Evolutionary conservation across 2,797 vertebrate species (phyloP), one percentile per base, ranked within the genome.

Genomic region (Enteromius treurensis): DNA sequence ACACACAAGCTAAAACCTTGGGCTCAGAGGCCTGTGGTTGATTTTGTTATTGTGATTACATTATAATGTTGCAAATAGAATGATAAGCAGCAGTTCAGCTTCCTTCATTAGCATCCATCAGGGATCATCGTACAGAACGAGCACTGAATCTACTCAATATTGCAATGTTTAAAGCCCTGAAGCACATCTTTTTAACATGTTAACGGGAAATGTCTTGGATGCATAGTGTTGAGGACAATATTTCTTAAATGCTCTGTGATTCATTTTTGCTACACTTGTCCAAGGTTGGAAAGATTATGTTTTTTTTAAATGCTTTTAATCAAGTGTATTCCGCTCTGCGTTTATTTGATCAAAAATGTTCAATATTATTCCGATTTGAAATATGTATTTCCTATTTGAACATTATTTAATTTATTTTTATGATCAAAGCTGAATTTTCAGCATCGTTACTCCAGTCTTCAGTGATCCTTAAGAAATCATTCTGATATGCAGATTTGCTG

Each of bases 91-190:
- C 8, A 23, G 42, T 62, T 29, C 9, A 17, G 9, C 51, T 69
- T 80, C 51, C 49, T 69, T 80, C 37, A 70, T 70, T 58, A 80
- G 4, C 51, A 70, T 40, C 58, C n/a, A 53, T 70, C 7, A 0
- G 26, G 49, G 14, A 29, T 79, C 34, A 40, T 34, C 11, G 49
- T 40, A 26, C 9, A 40, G 13, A 40, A 34, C 11, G 3, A 3
- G 69, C 45, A 10, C 26, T 53, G 26, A 51, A 23, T 75, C 73
- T 9, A n/a, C 29, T 75, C 11, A 29, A 49, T 8, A 37, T 23
- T 17, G 15, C 47, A 40, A 13, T n/a, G 40, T 6, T 17, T 4
- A 8, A 74, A 21, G 29, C 45, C 26, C 70, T 21, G 5, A 32
- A 32, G 17, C 26, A n/a, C 9, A 14, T 53, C 6, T 34, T 37